Conservation (phyloP, 2,797 vertebrate genomes). For the Pelodytes ibericus region DNA sequence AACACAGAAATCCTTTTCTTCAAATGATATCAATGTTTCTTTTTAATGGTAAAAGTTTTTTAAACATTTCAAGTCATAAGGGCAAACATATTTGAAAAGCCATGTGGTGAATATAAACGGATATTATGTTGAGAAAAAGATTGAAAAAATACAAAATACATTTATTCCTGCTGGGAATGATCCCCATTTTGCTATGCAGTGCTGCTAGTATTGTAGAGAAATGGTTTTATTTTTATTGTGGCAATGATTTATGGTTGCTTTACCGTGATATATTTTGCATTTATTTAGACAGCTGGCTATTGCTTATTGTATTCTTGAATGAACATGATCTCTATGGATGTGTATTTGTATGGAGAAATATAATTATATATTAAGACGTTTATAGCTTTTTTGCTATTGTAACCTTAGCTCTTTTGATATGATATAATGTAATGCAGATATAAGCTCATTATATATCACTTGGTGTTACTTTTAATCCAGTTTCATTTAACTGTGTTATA, state of each 20-base stretch:
- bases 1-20: background rate
- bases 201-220: background rate
- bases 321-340: background rate
- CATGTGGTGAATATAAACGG: background rate
- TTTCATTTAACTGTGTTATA: no score
- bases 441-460: no score
- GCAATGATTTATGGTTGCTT: background rate
- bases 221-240: background rate
- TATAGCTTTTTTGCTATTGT: background rate
- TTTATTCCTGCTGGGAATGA: conserved; percentile 4
- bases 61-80: background rate
- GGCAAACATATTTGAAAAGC: conserved; percentile 4
- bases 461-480: no score
- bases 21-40: background rate
- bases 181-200: conserved; percentile 4
- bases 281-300: background rate
- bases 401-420: background rate
- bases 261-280: background rate
- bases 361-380: background rate
- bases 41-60: background rate
- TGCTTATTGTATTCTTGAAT: background rate
- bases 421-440: background rate
- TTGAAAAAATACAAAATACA: background rate
- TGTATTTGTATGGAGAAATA: background rate
- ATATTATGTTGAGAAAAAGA: background rate